Conservation (phyloP, 37 sponge, comb jelly and placozoan genomes). For the Corticium candelabrum region DNA sequence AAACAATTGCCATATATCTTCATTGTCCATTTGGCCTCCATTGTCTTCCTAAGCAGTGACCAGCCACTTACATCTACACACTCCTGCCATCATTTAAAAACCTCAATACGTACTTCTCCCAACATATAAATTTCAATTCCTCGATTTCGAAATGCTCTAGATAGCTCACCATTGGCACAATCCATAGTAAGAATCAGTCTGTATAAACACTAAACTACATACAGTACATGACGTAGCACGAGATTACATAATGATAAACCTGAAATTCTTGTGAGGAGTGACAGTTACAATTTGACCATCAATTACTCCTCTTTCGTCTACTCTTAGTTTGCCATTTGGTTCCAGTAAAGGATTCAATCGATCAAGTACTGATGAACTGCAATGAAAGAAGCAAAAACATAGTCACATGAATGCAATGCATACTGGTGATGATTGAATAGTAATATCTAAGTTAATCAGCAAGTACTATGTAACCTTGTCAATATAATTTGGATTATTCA, state of each 20-base stretch:
- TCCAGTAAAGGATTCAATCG: conserved; percentile 88
- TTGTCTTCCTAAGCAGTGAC: no score
- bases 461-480: no score
- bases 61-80: no score
- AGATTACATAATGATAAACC: conserved; percentile 24
- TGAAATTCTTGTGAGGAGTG: conserved; percentile 80
- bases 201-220: not conserved
- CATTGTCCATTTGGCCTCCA: no score
- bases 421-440: no score
- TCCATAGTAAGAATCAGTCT: conserved; percentile 92
- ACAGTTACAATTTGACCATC: conserved; percentile 41
- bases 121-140: conserved; percentile 81
- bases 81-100: no score
- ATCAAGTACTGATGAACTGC: conserved; percentile 87
- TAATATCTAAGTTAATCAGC: no score
- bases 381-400: not conserved
- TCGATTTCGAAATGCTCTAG: conserved; percentile 92
- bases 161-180: conserved; percentile 80
- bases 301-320: conserved; percentile 82
- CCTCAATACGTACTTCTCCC: no score
- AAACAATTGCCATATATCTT: not conserved
- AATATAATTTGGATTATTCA: no score
- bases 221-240: not conserved
- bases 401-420: no score
- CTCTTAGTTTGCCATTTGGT: conserved; percentile 56